Conservation (phyloP, 1,140 invertebrate species). For the Drosophila chauvacae region DNA sequence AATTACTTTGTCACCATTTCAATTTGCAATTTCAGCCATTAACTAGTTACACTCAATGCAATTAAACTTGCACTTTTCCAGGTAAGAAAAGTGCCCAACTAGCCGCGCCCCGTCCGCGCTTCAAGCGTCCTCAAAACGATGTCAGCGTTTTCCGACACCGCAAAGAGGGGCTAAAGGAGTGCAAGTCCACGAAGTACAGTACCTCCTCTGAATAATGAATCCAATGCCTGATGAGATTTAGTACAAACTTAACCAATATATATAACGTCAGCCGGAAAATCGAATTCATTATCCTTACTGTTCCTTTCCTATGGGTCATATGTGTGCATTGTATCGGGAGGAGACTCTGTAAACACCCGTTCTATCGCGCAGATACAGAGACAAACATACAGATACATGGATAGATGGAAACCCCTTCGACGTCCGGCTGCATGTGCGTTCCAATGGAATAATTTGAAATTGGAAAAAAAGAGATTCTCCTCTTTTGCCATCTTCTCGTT, state of each 20-base stretch:
- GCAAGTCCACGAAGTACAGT: conserved; percentile 47
- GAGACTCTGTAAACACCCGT: conserved; percentile 14
- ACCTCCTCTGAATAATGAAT: background rate
- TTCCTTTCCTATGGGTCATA: background rate
- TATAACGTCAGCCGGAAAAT: background rate
- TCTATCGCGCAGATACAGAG: conserved; percentile 18
- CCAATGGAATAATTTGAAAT: conserved; percentile 82
- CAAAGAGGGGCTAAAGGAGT: conserved; percentile 55
- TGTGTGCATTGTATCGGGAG: background rate
- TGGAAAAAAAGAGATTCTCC: conserved; percentile 52
- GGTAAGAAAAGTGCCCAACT: conserved; percentile 55
- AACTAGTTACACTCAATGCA: conserved; percentile 81
- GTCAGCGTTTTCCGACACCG: conserved; percentile 43
- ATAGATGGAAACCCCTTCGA: conserved; percentile 25
- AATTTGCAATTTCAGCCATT: conserved; percentile 82
- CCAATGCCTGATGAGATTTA: no score
- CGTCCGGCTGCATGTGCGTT: conserved; percentile 67
- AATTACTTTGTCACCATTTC: conserved; percentile 83
- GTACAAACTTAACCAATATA: no score
- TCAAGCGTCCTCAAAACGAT: conserved; percentile 25
- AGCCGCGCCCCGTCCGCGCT: conserved; percentile 3
- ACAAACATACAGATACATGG: conserved; percentile 8
- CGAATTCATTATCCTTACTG: background rate
- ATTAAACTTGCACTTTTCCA: conserved; percentile 80
- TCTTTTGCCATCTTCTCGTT: conserved; percentile 71